Evolutionary conservation across 2,113 vertebrate genomes (phyloP).

Genomic region (Rhinoptilus africanus): DNA sequence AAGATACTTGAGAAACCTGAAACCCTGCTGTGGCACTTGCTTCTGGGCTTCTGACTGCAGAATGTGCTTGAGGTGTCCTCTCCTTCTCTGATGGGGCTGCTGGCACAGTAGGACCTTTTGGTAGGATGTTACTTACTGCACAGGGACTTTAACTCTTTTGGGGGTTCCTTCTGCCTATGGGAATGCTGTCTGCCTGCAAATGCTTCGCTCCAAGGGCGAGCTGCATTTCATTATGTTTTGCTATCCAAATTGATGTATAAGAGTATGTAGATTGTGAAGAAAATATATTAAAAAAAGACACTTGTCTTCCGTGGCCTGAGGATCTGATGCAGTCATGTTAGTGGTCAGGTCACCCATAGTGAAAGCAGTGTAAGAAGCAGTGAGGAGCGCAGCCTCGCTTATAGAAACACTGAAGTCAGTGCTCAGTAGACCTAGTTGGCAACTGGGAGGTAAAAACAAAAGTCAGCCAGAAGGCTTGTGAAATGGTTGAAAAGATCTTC

Average conservation of each 20-base stretch:
- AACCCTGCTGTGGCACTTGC: neutral
- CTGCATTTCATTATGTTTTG: neutral
- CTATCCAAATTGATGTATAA: neutral
- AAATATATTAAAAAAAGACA: neutral
- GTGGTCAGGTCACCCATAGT: rapidly evolving
- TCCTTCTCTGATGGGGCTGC: neutral
- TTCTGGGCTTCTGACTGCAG: neutral
- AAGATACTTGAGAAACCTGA: neutral
- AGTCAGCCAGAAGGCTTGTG: neutral
- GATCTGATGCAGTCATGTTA: neutral
- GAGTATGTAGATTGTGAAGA: neutral
- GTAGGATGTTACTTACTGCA: neutral
- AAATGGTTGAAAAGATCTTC: neutral
- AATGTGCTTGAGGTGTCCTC: neutral
- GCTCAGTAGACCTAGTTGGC: neutral
- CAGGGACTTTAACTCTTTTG: neutral
- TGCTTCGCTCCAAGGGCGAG: neutral
- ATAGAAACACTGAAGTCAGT: neutral
- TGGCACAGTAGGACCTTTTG: neutral
- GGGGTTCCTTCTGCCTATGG: neutral
- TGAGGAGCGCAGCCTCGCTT: rapidly evolving
- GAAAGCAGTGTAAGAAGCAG: neutral
- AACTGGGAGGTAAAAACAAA: neutral
- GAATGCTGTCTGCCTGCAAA: neutral
- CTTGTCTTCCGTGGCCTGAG: neutral